Evolutionary conservation across 2,888 invertebrate genomes (phyloP).

Genomic region (Zaprionus bogoriensis): DNA sequence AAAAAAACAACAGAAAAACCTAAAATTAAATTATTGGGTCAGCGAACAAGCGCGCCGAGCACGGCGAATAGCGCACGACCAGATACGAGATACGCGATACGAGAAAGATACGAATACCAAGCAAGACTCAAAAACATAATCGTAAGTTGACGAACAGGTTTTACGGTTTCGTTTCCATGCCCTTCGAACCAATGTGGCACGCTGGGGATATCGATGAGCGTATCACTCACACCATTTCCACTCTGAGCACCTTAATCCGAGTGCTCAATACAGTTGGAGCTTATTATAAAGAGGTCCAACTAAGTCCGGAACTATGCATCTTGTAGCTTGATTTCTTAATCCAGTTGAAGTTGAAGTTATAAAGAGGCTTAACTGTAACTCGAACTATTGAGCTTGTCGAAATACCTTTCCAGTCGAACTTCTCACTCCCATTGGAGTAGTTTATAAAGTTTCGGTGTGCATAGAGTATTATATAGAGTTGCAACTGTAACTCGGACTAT

Average conservation of each 20-base stretch:
- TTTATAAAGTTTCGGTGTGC: too few species aligned
- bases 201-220: conserved; percentile 19
- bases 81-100: conserved; percentile 59
- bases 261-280: too few species aligned
- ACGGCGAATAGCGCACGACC: conserved; percentile 36
- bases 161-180: conserved; percentile 53
- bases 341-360: too few species aligned
- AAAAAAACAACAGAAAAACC: conserved; percentile 22
- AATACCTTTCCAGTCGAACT: too few species aligned
- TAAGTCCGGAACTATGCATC: too few species aligned
- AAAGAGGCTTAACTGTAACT: too few species aligned
- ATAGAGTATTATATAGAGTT: not conserved
- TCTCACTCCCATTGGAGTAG: too few species aligned
- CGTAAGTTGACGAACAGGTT: conserved; percentile 75
- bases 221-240: not conserved
- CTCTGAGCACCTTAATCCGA: too few species aligned
- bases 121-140: conserved; percentile 50
- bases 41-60: conserved; percentile 43
- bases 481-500: not conserved
- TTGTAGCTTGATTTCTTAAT: too few species aligned
- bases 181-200: conserved; percentile 15
- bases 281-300: too few species aligned
- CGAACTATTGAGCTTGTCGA: too few species aligned
- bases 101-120: conserved; percentile 43
- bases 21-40: conserved; percentile 67